Evolutionary conservation across 1,140 invertebrate species (phyloP).

Genomic region (Lasioglossum albipes): DNA sequence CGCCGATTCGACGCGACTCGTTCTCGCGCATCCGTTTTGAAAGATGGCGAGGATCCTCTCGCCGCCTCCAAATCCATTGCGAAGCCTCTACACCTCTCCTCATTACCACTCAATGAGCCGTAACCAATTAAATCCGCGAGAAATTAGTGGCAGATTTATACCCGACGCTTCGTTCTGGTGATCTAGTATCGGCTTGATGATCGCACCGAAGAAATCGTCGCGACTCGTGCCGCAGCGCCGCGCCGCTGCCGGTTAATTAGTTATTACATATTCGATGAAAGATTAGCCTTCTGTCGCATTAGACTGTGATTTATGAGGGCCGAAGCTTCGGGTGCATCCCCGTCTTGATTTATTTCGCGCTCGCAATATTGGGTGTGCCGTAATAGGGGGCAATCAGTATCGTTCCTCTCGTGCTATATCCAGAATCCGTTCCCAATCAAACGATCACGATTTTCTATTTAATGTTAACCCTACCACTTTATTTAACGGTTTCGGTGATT

Average conservation of each 20-base stretch:
- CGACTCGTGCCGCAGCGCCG: not conserved
- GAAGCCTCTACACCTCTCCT: not conserved
- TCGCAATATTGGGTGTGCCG: no score
- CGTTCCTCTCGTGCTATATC: no score
- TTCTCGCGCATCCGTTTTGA: not conserved
- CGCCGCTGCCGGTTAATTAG: not conserved
- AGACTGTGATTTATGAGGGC: not conserved
- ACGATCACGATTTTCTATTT: no score
- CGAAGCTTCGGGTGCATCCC: not conserved
- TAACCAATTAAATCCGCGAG: slow-evolving; percentile 3
- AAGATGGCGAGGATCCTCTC: not conserved
- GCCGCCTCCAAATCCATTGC: not conserved
- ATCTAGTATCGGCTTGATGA: slow-evolving; percentile 3
- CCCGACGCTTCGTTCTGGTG: not conserved
- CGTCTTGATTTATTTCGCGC: not conserved
- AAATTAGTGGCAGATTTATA: slow-evolving; percentile 3
- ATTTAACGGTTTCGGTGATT: no score
- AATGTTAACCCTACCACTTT: no score
- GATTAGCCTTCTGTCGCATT: not conserved
- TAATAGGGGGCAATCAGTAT: no score
- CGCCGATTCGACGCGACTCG: not conserved
- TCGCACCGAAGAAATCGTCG: not conserved
- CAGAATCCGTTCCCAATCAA: no score
- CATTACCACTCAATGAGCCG: slow-evolving; percentile 5
- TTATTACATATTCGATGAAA: not conserved